These are phyloP conservation scores for Lordiphosa andalusiaca DNA, from an alignment of 2,888 invertebrate genomes.

Conservation along the genomic window DNA sequence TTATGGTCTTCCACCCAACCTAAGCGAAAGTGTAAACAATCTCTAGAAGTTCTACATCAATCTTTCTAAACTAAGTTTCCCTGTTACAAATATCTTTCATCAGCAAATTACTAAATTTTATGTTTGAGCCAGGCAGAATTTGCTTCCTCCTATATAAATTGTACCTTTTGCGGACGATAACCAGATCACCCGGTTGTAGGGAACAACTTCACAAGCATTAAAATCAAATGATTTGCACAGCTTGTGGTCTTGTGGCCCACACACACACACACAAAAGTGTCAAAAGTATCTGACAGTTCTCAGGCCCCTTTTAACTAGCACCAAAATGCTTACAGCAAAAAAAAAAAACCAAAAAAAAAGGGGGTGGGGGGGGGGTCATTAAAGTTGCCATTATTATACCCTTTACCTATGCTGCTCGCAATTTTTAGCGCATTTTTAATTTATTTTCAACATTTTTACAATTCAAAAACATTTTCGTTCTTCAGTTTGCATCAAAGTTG, in stretches of 20 bases:
- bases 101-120: too few relatives aligned
- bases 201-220: conserved; percentile 36
- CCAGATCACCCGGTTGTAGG: neutral
- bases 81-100: too few relatives aligned
- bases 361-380: too few relatives aligned
- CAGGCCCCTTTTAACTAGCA: conserved; percentile 43
- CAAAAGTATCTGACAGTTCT: neutral
- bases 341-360: too few relatives aligned
- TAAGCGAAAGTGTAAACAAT: too few relatives aligned
- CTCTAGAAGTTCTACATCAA: too few relatives aligned
- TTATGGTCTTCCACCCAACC: too few relatives aligned
- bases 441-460: conserved; percentile 70
- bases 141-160: too few relatives aligned
- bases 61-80: too few relatives aligned
- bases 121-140: too few relatives aligned
- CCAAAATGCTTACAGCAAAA: conserved; percentile 50
- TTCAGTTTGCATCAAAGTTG: conserved; percentile 65
- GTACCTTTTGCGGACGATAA: too few relatives aligned
- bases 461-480: conserved; percentile 54
- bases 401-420: conserved; percentile 15
- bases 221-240: conserved; percentile 38
- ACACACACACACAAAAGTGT: conserved; percentile 40
- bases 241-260: conserved; percentile 47
- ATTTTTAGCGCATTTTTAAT: conserved; percentile 59
- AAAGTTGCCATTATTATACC: conserved; percentile 38